A percentile compares a stretch with the other conserved stretches of the same genome.
Conservation (phyloP, 2,113 vertebrate species). For the Anseranas semipalmata region DNA sequence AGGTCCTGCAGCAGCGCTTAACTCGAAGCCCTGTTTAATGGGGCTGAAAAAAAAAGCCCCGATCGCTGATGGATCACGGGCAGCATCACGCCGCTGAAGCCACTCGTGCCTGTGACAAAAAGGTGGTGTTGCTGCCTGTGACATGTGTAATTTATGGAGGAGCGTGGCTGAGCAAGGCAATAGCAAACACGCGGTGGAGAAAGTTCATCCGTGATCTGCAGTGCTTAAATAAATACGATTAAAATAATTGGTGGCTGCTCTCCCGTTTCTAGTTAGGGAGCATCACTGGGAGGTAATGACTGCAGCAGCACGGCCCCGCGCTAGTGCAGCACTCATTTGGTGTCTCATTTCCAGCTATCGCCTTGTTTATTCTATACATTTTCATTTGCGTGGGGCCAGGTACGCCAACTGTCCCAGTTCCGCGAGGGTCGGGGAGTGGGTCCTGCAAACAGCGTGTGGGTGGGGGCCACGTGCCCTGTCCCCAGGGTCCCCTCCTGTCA, state of each 20-base stretch:
- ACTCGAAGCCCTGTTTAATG: not conserved
- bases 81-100: not conserved
- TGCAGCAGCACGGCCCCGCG: accelerated
- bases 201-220: not conserved
- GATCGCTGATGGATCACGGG: not conserved
- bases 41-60: not conserved
- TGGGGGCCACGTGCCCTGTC: accelerated
- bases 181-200: not conserved
- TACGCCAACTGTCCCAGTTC: not conserved
- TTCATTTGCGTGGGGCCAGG: not conserved
- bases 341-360: not conserved
- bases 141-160: accelerated
- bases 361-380: not conserved
- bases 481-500: not conserved
- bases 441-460: accelerated
- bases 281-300: not conserved
- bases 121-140: not conserved
- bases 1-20: not conserved
- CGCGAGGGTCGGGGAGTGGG: not conserved
- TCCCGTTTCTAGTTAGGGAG: accelerated
- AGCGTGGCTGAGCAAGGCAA: accelerated
- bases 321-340: not conserved
- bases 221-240: not conserved
- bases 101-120: not conserved
- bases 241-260: not conserved